Evolutionary conservation across 2,113 vertebrate species (phyloP).

Genomic region (Puntigrus tetrazona): DNA sequence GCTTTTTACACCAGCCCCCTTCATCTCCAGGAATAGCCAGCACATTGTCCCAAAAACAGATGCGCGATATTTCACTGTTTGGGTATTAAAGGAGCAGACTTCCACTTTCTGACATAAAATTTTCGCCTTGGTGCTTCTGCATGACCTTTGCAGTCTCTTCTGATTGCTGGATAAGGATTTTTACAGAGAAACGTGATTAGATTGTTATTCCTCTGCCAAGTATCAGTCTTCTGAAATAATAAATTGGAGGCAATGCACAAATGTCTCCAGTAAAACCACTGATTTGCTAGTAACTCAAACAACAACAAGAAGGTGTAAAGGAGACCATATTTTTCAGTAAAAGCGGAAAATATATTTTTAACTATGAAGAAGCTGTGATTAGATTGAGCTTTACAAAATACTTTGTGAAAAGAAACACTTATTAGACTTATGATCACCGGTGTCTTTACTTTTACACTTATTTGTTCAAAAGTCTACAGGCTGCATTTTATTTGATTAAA

Average conservation of each 20-base stretch:
- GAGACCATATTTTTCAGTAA: too few species aligned
- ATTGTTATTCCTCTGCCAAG: background rate
- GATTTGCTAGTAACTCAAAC: too few species aligned
- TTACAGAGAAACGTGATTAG: background rate
- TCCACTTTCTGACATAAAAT: constrained; percentile 43
- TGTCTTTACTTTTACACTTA: background rate
- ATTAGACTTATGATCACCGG: background rate
- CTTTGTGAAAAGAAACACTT: background rate
- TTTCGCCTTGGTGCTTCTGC: background rate
- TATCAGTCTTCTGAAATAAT: background rate
- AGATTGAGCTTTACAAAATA: too few species aligned
- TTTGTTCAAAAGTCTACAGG: background rate
- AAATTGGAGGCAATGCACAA: background rate
- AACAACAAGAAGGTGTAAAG: too few species aligned
- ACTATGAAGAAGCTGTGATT: too few species aligned
- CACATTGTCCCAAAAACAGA: constrained; percentile 7
- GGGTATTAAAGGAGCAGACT: background rate
- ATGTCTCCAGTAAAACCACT: background rate
- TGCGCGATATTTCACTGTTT: background rate
- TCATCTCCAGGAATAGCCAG: constrained; percentile 5
- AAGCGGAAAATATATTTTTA: too few species aligned
- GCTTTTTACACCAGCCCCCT: constrained; percentile 62
- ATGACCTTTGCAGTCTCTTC: background rate
- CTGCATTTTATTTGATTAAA: too few species aligned
- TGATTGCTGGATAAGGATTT: background rate